These are phyloP conservation scores for Gortyna flavago DNA, from an alignment of 2,888 invertebrate genomes.

Conservation along the genomic window DNA sequence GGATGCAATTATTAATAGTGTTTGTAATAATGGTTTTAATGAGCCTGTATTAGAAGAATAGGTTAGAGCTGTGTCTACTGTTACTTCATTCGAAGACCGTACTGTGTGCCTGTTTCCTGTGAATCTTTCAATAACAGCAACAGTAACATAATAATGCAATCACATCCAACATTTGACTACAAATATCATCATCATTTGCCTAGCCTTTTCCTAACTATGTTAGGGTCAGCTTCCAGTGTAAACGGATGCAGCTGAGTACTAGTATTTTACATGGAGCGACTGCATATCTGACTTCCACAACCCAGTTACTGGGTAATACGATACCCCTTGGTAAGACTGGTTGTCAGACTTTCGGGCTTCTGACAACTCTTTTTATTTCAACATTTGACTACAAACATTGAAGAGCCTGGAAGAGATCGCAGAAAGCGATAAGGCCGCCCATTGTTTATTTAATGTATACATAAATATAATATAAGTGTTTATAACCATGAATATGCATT, in stretches of 20 bases:
- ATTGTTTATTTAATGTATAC: no score
- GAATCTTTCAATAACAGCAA: not conserved
- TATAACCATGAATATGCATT: not conserved
- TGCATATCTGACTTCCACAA: not conserved
- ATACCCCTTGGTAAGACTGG: not conserved
- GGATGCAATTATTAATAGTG: conserved; percentile 19
- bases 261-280: not conserved
- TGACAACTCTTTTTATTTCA: not conserved
- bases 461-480: not conserved
- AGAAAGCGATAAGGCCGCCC: no score
- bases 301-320: not conserved
- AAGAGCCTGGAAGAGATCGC: no score
- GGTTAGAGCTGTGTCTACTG: not conserved
- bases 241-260: not conserved
- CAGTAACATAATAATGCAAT: not conserved
- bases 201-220: not conserved
- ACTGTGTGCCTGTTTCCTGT: no score
- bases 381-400: not conserved
- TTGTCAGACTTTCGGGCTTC: not conserved
- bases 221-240: not conserved
- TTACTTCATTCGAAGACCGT: not conserved
- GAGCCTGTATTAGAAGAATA: not conserved
- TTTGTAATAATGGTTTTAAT: conserved; percentile 14
- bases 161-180: not conserved
- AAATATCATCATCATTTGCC: not conserved